Evolutionary conservation across 2,888 invertebrate genomes (phyloP).

Genomic region (Apamea monoglypha): DNA sequence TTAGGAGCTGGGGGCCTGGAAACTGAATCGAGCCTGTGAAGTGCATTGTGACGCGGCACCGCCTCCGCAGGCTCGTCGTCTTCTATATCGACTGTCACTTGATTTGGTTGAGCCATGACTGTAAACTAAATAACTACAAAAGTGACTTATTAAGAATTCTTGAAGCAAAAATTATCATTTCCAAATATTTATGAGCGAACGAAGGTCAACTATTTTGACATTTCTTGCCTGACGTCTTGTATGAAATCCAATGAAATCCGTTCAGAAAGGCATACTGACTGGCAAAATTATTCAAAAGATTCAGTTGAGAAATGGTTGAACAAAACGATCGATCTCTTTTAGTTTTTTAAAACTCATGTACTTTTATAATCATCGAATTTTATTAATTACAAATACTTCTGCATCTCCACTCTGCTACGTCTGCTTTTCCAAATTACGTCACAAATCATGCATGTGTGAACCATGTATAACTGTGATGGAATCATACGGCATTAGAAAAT

Average conservation of each 20-base stretch:
- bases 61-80: conserved; percentile 79
- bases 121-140: conserved; percentile 59
- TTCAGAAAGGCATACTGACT: conserved; percentile 43
- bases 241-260: conserved; percentile 20
- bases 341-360: not conserved
- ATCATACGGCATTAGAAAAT: not conserved
- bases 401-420: too few species aligned
- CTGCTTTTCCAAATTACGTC: not conserved
- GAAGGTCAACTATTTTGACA: conserved; percentile 69
- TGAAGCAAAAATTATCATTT: conserved; percentile 63
- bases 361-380: not conserved
- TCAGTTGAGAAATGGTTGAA: conserved; percentile 26
- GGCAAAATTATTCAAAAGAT: conserved; percentile 7
- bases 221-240: conserved; percentile 56
- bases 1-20: conserved; percentile 77
- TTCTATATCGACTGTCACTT: conserved; percentile 86
- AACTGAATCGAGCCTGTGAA: conserved; percentile 82
- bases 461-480: not conserved
- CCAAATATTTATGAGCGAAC: conserved; percentile 66
- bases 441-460: not conserved
- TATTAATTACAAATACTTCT: not conserved
- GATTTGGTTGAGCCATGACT: conserved; percentile 84
- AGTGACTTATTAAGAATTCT: conserved; percentile 40
- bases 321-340: not conserved
- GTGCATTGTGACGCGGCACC: conserved; percentile 76